Evolutionary conservation across 2,113 vertebrate genomes (phyloP), one percentile per base, ranked within the genome.

Genomic region (Cheirogaleus medius): DNA sequence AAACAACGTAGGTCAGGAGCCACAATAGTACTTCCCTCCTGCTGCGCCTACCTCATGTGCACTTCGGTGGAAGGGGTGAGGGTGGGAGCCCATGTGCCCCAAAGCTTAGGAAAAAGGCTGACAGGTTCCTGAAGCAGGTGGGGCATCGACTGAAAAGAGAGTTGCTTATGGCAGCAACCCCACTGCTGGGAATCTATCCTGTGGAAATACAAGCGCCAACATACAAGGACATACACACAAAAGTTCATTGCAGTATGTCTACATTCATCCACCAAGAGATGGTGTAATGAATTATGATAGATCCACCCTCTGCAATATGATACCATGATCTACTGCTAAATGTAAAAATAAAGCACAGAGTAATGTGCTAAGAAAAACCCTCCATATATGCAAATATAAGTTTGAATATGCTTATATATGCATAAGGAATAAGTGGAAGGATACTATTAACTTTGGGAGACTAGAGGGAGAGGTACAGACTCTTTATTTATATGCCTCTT

Each of bases 21-120:
- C 92, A 80, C 54, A 77, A 54, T 5, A 90, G 90, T 76, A 93
- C 91, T 98, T 96, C 44, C 96, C 93, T 54, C 97, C 97, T 11
- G 23, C 89, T 6, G 74, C n/a, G n/a, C 1, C 77, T 82, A 29
- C 64, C 90, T 42, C 34, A 27, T 20, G 5, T 0, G 37, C 73
- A n/a, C 87, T 94, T 66, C 8, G 20, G 11, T 8, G 77, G 66
- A 20, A 17, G 2, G 14, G 7, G 13, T 58, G 60, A 21, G 44
- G 63, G 76, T 76, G 39, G n/a, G 63, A 42, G 47, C 44, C 87
- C 63, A 23, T 29, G 29, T 3, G 52, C 69, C 39, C 1, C 0
- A 39, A n/a, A 0, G 29, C n/a, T 58, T 4, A 83, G 25, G 54
- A 52, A 66, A 69, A 80, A 39, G 23, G n/a, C 37, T 56, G 73